Conservation (phyloP, 2,888 invertebrate genomes). For the Cynaeus angustus region DNA sequence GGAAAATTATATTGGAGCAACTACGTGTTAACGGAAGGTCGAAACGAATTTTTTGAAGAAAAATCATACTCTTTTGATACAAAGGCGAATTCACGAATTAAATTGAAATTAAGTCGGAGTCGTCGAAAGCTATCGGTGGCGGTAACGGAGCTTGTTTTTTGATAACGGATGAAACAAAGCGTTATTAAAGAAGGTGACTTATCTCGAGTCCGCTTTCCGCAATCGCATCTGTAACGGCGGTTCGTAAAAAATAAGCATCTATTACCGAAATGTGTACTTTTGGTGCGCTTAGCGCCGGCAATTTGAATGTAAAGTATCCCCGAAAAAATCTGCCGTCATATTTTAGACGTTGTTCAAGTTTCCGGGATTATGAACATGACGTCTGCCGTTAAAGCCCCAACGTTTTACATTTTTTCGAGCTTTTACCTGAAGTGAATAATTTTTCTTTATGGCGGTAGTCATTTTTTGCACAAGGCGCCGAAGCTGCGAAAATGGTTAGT, state of each 20-base stretch:
- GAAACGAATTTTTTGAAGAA: not conserved
- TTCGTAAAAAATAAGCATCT: conserved; percentile 46
- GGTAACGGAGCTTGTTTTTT: conserved; percentile 20
- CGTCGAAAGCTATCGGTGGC: conserved; percentile 1
- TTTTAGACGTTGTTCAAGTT: conserved; percentile 46
- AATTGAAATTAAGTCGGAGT: conserved; percentile 24
- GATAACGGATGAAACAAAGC: conserved; percentile 8
- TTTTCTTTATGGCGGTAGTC: conserved; percentile 27
- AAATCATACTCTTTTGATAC: not conserved
- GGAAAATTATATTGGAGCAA: conserved; percentile 36
- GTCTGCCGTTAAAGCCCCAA: conserved; percentile 34
- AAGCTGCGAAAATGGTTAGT: conserved; percentile 25
- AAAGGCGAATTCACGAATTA: conserved; percentile 4
- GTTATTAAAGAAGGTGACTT: conserved; percentile 14
- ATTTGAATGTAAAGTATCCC: conserved; percentile 46
- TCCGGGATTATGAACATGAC: conserved; percentile 48
- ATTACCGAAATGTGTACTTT: conserved; percentile 44
- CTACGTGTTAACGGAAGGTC: not conserved
- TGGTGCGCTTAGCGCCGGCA: conserved; percentile 38
- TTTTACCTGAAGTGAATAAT: conserved; percentile 45
- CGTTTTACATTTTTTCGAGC: conserved; percentile 31
- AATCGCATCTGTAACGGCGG: conserved; percentile 20
- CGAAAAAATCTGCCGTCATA: conserved; percentile 47
- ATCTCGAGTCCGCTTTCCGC: conserved; percentile 23
- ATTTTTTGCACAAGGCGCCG: not conserved